Percentiles rank a stretch among this genome's conserved stretches.
These are phyloP conservation scores for Poeciliopsis gracilis DNA, from an alignment of 2,797 vertebrate species.

Conservation along the genomic window DNA sequence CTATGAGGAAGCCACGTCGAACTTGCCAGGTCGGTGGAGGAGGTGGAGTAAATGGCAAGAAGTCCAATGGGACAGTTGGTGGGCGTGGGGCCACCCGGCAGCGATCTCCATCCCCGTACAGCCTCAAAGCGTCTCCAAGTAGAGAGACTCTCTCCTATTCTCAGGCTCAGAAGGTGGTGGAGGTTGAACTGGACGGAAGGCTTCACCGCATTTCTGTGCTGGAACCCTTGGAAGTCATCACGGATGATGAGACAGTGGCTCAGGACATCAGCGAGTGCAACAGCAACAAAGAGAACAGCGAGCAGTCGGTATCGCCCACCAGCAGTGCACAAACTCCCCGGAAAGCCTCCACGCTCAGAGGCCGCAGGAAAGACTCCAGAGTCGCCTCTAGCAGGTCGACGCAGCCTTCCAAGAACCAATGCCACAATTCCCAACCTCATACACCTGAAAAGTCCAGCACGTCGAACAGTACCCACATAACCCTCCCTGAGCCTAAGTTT, in stretches of 20 bases:
- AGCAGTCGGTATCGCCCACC: constrained; percentile 84
- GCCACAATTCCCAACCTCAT: constrained; percentile 58
- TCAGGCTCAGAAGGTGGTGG: constrained; percentile 94
- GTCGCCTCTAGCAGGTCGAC: constrained; percentile 79
- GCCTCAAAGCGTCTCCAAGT: constrained; percentile 88
- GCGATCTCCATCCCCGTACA: constrained; percentile 91
- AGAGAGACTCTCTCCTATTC: constrained; percentile 92
- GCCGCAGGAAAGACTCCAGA: constrained; percentile 89
- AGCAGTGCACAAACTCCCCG: constrained; percentile 80
- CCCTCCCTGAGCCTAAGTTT: constrained; percentile 89
- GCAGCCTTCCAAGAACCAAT: constrained; percentile 75
- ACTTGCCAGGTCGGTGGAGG: constrained; percentile 84
- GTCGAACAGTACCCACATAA: constrained; percentile 58
- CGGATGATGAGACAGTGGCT: constrained; percentile 94
- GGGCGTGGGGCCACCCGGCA: constrained; percentile 78
- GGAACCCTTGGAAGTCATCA: constrained; percentile 92
- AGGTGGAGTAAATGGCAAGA: constrained; percentile 65
- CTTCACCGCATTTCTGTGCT: constrained; percentile 96
- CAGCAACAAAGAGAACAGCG: constrained; percentile 98
- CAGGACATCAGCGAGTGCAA: constrained; percentile 98
- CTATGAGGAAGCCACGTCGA: constrained; percentile 95
- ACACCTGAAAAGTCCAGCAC: constrained; percentile 81
- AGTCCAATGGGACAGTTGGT: constrained; percentile 79
- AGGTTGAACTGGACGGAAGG: constrained; percentile 95
- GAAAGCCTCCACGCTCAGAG: constrained; percentile 80